phyloP scores from a whole-genome alignment of 1,140 invertebrate genomes.

The Camponotus pennsylvanicus region DNA sequence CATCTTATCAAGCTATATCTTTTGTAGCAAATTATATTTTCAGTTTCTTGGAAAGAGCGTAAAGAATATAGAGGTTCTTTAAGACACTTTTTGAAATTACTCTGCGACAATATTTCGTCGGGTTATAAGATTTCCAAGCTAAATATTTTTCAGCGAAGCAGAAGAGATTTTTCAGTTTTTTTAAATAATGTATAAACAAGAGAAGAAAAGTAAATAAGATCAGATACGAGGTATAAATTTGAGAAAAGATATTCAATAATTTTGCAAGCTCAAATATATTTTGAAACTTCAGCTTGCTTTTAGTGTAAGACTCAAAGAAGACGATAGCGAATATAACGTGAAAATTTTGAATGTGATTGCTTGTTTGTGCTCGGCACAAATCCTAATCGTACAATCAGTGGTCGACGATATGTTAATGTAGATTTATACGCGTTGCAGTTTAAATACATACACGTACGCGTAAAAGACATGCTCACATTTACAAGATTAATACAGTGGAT shows the following conservation, averaged over 20 bases:
- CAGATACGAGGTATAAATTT: neutral
- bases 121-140: too few relatives aligned
- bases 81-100: too few relatives aligned
- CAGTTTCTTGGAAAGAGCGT: too few relatives aligned
- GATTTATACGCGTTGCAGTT: constrained; percentile 60
- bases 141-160: too few relatives aligned
- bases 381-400: constrained; percentile 81
- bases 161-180: too few relatives aligned
- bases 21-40: too few relatives aligned
- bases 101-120: too few relatives aligned
- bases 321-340: constrained; percentile 40
- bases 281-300: constrained; percentile 30
- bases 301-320: constrained; percentile 1
- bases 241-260: constrained; percentile 33
- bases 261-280: constrained; percentile 31
- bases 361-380: constrained; percentile 78
- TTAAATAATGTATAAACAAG: neutral
- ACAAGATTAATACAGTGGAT: constrained; percentile 2
- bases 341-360: constrained; percentile 75
- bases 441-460: neutral
- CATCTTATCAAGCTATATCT: too few relatives aligned
- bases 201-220: neutral
- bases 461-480: constrained; percentile 25
- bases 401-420: constrained; percentile 61
- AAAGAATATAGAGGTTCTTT: too few relatives aligned